Evolutionary conservation across 2,888 invertebrate species (phyloP), one percentile per base, ranked within the genome.

Genomic region (Gasteruption jaculator): DNA sequence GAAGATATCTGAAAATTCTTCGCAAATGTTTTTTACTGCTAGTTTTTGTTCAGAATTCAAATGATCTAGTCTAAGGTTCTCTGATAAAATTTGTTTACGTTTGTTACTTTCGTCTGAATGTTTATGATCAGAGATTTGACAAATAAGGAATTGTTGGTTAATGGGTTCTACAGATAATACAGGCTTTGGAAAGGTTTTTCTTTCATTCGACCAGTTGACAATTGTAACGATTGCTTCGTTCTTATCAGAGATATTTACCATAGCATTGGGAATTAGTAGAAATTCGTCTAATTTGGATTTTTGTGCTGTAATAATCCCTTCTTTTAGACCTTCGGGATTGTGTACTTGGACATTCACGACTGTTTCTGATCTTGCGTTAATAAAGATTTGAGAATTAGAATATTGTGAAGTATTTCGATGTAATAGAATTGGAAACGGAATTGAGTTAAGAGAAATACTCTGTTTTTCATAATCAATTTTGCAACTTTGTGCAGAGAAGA

Each of bases 1-100:
- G 29, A 49, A 40, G 7, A 49, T 20, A 12, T 50, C 41, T 24
- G 35, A 18, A 25, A 18, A 43, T 46, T 48, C 38, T n/a, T 14
- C 11, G 10, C 38, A 15, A n/a, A 48, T 22, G 21, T 27, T 11
- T 5, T 21, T 11, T 10, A 48, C 30, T 12, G 35, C 20, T 29
- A 10, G 8, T 36, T 35, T 30, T 43, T 48, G 45, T 24, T 46
- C 38, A 3, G 11, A 4, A 29, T 43, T 46, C 12, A 43, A 24
- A 35, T 48, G 43, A 16, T 43, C 26, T 16, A 43, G 24, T 7
- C 38, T 20, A 19, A 36, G 18, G 26, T 41, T 35, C 27, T 41
- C 27, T n/a, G 25, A 25, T 8, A 35, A 14, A 2, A 35, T 20
- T 35, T 35, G 19, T 1, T 18, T 10, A 2, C 41, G 38, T 35